Conservation (phyloP, 1,140 invertebrate genomes). For the Cyclina sinensis region DNA sequence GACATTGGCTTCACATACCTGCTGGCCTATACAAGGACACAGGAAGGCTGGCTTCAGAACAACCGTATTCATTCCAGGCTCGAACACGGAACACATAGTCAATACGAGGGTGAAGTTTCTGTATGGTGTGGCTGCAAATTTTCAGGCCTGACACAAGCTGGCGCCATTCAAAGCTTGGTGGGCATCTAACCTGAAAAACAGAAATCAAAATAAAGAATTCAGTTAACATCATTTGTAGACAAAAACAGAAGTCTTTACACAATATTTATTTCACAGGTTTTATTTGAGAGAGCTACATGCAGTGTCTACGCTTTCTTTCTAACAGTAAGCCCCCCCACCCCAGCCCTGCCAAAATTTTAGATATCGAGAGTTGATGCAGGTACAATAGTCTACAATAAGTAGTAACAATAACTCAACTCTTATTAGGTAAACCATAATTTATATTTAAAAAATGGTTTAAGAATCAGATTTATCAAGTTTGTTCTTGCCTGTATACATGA, state of each 20-base stretch:
- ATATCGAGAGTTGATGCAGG: too few species aligned
- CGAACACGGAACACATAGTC: slow-evolving; percentile 98
- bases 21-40: slow-evolving; percentile 80
- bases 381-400: too few species aligned
- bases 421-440: too few species aligned
- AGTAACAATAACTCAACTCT: too few species aligned
- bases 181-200: slow-evolving; percentile 70
- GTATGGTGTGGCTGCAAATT: slow-evolving; percentile 68
- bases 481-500: too few species aligned
- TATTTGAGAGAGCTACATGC: too few species aligned
- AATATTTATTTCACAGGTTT: too few species aligned
- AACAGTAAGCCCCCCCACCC: too few species aligned
- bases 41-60: slow-evolving; percentile 95
- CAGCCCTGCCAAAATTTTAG: too few species aligned
- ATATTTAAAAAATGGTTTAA: too few species aligned
- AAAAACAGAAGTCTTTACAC: background rate
- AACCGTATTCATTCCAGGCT: slow-evolving; percentile 98
- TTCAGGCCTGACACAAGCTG: slow-evolving; percentile 76
- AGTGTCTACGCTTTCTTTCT: too few species aligned
- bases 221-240: background rate
- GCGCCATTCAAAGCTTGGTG: slow-evolving; percentile 81
- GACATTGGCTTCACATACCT: slow-evolving; percentile 75
- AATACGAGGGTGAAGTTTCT: slow-evolving; percentile 88
- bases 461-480: too few species aligned
- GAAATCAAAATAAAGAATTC: background rate